phyloP scores from a whole-genome alignment of 2,797 vertebrate species.

The Rhincodon typus region DNA sequence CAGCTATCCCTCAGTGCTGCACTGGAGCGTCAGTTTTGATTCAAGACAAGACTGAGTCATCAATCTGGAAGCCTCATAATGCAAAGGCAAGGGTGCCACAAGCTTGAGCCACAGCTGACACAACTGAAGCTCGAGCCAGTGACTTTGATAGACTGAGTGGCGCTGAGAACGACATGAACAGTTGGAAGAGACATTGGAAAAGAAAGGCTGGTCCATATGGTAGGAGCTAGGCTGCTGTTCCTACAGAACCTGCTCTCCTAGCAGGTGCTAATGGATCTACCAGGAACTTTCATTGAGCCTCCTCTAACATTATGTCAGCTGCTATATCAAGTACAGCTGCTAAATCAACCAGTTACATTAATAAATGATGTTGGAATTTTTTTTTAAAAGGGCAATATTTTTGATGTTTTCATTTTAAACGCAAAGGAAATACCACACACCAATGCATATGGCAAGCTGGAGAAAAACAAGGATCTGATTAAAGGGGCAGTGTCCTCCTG shows the following conservation, averaged over 20 bases:
- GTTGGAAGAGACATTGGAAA: constrained; percentile 44
- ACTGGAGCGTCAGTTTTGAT: background rate
- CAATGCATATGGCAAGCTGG: constrained; percentile 5
- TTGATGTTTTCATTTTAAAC: background rate
- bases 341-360: constrained; percentile 54
- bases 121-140: constrained; percentile 41
- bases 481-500: background rate
- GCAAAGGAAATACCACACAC: constrained; percentile 10
- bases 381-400: constrained; percentile 33
- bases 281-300: background rate
- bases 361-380: constrained; percentile 58
- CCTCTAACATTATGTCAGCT: background rate
- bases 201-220: constrained; percentile 37
- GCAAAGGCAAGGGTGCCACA: background rate
- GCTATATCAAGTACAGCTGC: constrained; percentile 60
- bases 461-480: constrained; percentile 17
- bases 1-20: background rate
- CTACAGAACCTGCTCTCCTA: background rate
- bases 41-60: background rate
- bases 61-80: background rate
- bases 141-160: constrained; percentile 49
- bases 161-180: constrained; percentile 53
- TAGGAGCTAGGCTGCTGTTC: background rate
- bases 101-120: background rate
- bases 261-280: constrained; percentile 5